Percentiles rank a stretch among this genome's conserved stretches.
Evolutionary conservation across 2,888 invertebrate genomes (phyloP).

Genomic region (Elmis aenea): DNA sequence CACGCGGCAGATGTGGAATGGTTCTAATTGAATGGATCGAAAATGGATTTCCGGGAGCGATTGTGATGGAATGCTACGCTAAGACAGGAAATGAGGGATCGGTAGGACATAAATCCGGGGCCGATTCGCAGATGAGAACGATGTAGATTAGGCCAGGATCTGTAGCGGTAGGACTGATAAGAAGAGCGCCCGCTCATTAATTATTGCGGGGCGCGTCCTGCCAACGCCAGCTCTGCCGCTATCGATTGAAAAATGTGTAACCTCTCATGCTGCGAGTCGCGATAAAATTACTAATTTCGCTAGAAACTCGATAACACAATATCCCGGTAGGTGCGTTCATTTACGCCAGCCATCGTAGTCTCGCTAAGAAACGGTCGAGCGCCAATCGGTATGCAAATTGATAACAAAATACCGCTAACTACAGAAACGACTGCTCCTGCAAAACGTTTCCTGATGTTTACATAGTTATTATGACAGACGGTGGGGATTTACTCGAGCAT

Average conservation of each 20-base stretch:
- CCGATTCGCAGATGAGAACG: constrained; percentile 1
- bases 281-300: constrained; percentile 1
- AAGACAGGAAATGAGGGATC: constrained; percentile 6
- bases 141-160: constrained; percentile 8
- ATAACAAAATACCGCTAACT: constrained; percentile 20
- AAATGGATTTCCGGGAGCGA: constrained; percentile 9
- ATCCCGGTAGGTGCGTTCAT: background rate
- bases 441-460: constrained; percentile 21
- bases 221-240: constrained; percentile 16
- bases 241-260: constrained; percentile 24
- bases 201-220: constrained; percentile 19
- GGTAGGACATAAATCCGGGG: constrained; percentile 1
- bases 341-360: background rate
- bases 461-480: constrained; percentile 25
- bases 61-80: constrained; percentile 6
- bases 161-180: constrained; percentile 9
- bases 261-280: constrained; percentile 1
- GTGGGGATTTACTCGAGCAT: constrained; percentile 24
- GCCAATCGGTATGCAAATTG: constrained; percentile 31
- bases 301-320: too few species aligned
- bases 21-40: constrained; percentile 14
- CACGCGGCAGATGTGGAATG: constrained; percentile 9
- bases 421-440: constrained; percentile 11
- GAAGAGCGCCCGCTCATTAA: constrained; percentile 21
- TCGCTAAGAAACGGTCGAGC: constrained; percentile 18